Percentiles rank a stretch among this genome's conserved stretches.
phyloP scores from a whole-genome alignment of 2,113 vertebrate species.

The Charadrius vociferus region DNA sequence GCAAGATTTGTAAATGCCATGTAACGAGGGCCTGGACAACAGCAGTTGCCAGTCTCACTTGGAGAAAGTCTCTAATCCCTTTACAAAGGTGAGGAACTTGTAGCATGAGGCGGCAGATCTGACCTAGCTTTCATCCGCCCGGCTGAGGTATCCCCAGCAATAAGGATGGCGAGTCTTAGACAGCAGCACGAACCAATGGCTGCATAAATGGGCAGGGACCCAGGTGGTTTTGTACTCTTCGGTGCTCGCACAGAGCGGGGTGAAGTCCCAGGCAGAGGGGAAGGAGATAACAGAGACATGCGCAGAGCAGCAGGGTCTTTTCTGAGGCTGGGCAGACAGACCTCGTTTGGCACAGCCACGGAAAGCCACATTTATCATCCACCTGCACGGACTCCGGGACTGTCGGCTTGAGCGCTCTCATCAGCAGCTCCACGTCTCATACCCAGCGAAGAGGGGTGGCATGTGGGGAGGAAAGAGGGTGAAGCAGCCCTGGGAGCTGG shows the following conservation, averaged over 20 bases:
- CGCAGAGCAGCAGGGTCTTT: neutral
- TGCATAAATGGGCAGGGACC: neutral
- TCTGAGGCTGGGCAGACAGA: neutral
- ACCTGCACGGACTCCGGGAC: neutral
- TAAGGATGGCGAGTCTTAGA: neutral
- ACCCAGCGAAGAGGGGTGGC: neutral
- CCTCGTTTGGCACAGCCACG: neutral
- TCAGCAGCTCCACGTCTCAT: neutral
- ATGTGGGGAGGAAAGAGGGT: neutral
- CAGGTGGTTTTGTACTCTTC: neutral
- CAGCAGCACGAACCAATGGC: neutral
- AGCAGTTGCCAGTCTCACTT: neutral
- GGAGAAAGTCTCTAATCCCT: neutral
- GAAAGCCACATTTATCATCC: neutral
- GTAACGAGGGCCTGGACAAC: neutral
- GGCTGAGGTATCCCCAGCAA: neutral
- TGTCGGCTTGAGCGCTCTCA: rapidly evolving
- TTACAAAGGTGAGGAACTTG: neutral
- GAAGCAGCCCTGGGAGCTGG: neutral
- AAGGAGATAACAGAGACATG: neutral
- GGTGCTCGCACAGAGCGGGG: neutral
- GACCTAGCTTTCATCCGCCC: neutral
- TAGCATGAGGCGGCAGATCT: neutral
- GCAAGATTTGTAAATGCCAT: neutral
- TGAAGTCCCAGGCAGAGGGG: neutral